Evolutionary conservation across 2,888 invertebrate genomes (phyloP), one percentile per base, ranked within the genome.

Genomic region (Caenorhabditis parvicauda): DNA sequence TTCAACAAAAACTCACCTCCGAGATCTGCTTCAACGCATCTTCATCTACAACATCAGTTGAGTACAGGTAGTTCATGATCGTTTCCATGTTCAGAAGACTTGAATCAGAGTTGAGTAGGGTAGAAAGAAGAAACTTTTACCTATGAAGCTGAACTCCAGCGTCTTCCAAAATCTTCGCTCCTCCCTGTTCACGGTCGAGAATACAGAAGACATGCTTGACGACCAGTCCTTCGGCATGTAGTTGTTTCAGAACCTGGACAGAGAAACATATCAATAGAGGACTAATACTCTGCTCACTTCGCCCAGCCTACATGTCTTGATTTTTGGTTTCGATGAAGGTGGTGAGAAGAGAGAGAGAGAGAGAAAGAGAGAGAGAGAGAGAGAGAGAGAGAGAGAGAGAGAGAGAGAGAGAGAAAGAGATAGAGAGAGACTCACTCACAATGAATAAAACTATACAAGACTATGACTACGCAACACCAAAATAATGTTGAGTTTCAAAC

Each of bases 171-270:
- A 90, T 89, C 19, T 86, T 83, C 3, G 81, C 83, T 0, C 92
- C 96, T 14, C 95, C 95, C 83, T 96, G 95, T 81, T 93, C 89
- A 59, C 96, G 86, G 80, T 98, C 90, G 41, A 98, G 84, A 49
- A 96, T 86, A 0, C 95, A 89, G 14, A 95, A 85, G 0, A 90
- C 90, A 80, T 92, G 88, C 0, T 85, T 87, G 14, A 70, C 70
- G 6, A 72, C 54, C 0, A 79, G 56, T 1, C 68, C 73, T 22
- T 73, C 79, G 6, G 63, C 60, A 2, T 68, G 61, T 5, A 80
- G 50, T 2, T 46, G 57, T 35, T 56, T 50, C 2, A 69, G 54
- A n/a, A 72, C 67, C 64, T 64, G 25, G 32, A 59, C 19, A 9
- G 17, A 9, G 19, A 12, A 37, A 14, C 14, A 19, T 35, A 6